Percentiles rank a stretch among this genome's conserved stretches.
Evolutionary conservation across 64 coral and sea anemone genomes (phyloP).

Genomic region (Acropora yongei): DNA sequence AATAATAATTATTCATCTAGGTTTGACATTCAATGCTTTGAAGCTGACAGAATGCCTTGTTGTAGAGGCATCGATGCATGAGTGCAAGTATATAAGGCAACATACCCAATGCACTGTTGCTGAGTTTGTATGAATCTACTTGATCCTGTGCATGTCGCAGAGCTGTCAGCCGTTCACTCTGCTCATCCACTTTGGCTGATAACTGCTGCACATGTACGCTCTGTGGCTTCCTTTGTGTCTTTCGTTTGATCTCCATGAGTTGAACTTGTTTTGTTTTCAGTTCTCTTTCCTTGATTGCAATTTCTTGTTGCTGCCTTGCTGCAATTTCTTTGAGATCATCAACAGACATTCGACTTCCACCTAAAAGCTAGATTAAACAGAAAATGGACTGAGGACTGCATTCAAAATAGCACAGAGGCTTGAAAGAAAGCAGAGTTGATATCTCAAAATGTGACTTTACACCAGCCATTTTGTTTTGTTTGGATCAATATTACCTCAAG

Average conservation of each 20-base stretch:
- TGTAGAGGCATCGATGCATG: no score
- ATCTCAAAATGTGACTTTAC: no score
- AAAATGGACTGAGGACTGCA: no score
- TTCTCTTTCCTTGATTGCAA: conserved; percentile 77
- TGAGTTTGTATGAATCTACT: conserved; percentile 63
- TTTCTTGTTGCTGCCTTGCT: conserved; percentile 83
- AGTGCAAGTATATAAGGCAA: not conserved
- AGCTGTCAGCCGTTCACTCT: conserved; percentile 67
- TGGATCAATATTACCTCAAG: no score
- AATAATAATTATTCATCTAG: no score
- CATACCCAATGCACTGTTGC: conserved; percentile 79
- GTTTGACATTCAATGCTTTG: no score
- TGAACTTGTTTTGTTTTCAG: conserved; percentile 77
- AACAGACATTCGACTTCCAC: conserved; percentile 53
- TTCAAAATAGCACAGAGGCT: no score
- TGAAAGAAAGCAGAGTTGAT: no score
- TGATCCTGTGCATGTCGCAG: conserved; percentile 70
- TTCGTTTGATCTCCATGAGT: conserved; percentile 67
- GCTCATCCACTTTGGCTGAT: conserved; percentile 65
- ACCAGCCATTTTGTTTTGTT: no score
- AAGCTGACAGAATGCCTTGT: no score
- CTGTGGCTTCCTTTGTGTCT: conserved; percentile 56
- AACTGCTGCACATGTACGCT: conserved; percentile 76
- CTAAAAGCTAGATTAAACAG: conserved; percentile 38
- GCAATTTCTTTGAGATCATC: conserved; percentile 75